Percentiles rank a stretch among this genome's conserved stretches.
Evolutionary conservation across 2,113 vertebrate species (phyloP).

Genomic region (Caloenas nicobarica): DNA sequence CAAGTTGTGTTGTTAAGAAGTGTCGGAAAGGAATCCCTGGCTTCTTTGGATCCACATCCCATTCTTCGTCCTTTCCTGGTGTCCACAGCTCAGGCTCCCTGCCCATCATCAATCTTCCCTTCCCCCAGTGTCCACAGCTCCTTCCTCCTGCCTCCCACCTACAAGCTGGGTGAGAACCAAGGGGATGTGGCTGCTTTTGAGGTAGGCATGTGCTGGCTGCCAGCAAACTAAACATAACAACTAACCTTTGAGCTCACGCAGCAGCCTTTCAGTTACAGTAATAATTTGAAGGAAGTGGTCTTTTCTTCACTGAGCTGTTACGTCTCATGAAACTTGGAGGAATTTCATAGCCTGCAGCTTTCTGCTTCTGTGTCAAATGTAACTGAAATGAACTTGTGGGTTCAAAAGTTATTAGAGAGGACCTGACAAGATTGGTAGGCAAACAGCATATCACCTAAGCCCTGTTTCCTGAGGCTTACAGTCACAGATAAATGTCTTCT

Average conservation of each 20-base stretch:
- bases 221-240: constrained; percentile 19
- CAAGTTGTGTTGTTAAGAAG: background rate
- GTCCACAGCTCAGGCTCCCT: background rate
- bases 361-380: background rate
- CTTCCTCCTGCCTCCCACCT: background rate
- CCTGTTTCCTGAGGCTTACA: background rate
- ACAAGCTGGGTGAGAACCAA: constrained; percentile 12
- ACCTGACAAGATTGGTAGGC: background rate
- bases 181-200: constrained; percentile 12
- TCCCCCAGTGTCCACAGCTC: background rate
- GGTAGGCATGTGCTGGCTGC: background rate
- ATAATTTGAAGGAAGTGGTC: background rate
- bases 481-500: background rate
- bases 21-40: background rate
- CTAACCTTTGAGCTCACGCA: constrained; percentile 27
- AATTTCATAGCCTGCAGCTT: background rate
- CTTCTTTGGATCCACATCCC: background rate
- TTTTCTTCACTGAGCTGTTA: background rate
- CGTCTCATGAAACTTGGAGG: background rate
- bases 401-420: background rate
- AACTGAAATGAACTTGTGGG: background rate
- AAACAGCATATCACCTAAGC: background rate
- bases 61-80: background rate
- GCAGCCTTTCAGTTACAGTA: background rate
- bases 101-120: background rate